Base-by-base conservation (phyloP, 2,888 invertebrate species). In the Asteroscopus sphinx region DNA sequence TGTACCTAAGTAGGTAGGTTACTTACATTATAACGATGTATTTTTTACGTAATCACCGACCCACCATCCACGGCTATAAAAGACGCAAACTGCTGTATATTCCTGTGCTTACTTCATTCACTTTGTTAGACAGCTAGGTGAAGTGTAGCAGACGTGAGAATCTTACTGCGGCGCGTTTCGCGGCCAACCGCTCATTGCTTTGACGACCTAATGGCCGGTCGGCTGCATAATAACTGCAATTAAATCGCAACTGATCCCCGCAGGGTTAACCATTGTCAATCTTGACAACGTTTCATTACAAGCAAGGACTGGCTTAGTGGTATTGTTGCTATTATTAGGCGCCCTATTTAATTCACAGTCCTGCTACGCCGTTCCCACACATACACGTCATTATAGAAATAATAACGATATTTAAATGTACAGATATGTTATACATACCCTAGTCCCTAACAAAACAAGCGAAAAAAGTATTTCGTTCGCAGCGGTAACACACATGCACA, bases 141-240 rank as follows among this genome's bases (percentile, higher is more conserved):
- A 78, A 80, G 79, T 83, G 76, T 76, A 74, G 75, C 73, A 77
- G 75, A 79, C 81, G 79, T 82, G 81, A 81, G 81, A 81, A 81
- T 56, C 68, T 68, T 57, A 54, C 36, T 63, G 65, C 59, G 26
- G n/a, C 25, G 42, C 6, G 57, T 73, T 76, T 73, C 68, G 65
- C 70, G 71, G 70, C 56, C 49, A 70, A 82, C 71, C 75, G 70
- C 65, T 75, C 70, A 69, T 67, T 77, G 69, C 72, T 69, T 71
- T 79, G 82, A 80, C 80, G 79, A 83, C 72, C 80, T 86, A 87
- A 87, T 85, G 68, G 79, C 68, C 76, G 73, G 67, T 58, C 68
- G 62, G 77, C 82, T 81, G 78, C 79, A 81, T 88, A 91, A 92
- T 89, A 85, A 87, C 86, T 85, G 84, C 83, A 87, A 91, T 92